phyloP scores from a whole-genome alignment of 2,888 invertebrate species.

The Mechanitis mazaeus region DNA sequence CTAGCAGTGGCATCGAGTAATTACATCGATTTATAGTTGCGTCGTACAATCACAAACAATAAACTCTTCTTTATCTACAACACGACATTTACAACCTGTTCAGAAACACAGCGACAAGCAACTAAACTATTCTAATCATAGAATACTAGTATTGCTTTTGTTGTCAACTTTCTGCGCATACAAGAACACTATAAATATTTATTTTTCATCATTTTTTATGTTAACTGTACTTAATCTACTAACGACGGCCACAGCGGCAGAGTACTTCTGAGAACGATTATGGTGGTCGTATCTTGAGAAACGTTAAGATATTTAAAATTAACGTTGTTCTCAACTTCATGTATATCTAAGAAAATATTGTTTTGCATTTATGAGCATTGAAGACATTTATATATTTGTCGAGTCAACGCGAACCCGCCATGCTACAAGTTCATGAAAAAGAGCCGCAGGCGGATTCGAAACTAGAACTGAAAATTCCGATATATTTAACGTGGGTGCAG shows the following conservation, averaged over 20 bases:
- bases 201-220: neutral
- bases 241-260: conserved; percentile 25
- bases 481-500: no score
- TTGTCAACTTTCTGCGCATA: neutral
- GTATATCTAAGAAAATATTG: conserved; percentile 25
- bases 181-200: neutral
- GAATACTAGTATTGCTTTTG: neutral
- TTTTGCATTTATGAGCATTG: conserved; percentile 16
- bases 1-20: conserved; percentile 20
- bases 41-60: conserved; percentile 24
- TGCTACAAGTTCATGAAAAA: no score
- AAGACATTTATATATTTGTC: neutral
- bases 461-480: no score
- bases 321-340: conserved; percentile 23
- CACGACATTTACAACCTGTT: conserved; percentile 24
- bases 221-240: conserved; percentile 11
- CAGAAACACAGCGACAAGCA: neutral
- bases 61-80: conserved; percentile 23
- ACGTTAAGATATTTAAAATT: conserved; percentile 24
- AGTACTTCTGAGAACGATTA: conserved; percentile 39
- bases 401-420: no score
- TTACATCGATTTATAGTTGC: conserved; percentile 27
- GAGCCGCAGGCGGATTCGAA: no score
- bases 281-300: conserved; percentile 39
- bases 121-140: neutral